A percentile compares a stretch with the other conserved stretches of the same genome.
phyloP scores from a whole-genome alignment of 2,888 invertebrate genomes.

The Philhelius pedissequus region DNA sequence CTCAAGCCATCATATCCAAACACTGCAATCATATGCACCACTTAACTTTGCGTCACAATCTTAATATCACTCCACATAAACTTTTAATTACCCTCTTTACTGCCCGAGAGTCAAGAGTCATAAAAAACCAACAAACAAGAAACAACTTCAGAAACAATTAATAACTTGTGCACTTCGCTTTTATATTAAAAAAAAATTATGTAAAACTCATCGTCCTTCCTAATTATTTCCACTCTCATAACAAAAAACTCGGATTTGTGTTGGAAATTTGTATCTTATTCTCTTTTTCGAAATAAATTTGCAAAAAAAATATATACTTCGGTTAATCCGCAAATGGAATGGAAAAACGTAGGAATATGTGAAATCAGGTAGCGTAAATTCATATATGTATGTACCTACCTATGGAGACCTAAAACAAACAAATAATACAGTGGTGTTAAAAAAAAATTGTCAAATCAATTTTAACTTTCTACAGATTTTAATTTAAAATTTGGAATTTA shows the following conservation, averaged over 20 bases:
- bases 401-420: conserved; percentile 1
- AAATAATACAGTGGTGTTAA: background rate
- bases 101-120: background rate
- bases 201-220: background rate
- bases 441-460: background rate
- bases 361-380: conserved; percentile 37
- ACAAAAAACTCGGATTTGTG: background rate
- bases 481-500: too few species aligned
- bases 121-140: background rate
- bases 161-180: conserved; percentile 17
- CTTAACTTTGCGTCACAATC: background rate
- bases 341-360: conserved; percentile 50
- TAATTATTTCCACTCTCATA: background rate
- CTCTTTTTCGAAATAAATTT: background rate
- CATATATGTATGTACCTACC: too few species aligned
- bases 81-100: background rate
- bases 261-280: background rate
- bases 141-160: conserved; percentile 3
- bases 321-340: conserved; percentile 59
- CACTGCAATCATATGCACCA: background rate
- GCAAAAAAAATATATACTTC: background rate
- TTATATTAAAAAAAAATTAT: background rate
- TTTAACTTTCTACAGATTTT: background rate
- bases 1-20: background rate
- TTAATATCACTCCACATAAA: conserved; percentile 3